These are phyloP conservation scores for Berghia stephanieae DNA, from an alignment of 1,140 invertebrate genomes.

Conservation along the genomic window DNA sequence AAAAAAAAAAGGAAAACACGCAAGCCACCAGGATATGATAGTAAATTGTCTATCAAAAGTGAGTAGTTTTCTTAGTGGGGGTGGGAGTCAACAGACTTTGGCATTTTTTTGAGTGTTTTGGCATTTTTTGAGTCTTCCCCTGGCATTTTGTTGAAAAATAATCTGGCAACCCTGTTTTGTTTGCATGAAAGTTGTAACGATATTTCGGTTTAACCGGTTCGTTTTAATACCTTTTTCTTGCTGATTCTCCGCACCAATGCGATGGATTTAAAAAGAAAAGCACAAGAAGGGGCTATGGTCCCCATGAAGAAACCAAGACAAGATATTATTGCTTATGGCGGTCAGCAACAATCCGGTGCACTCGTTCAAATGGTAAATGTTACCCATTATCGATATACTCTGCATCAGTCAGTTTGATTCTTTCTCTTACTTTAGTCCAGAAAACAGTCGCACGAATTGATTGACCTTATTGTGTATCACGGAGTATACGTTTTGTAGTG, in stretches of 20 bases:
- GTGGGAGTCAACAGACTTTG: not conserved
- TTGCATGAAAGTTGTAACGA: not conserved
- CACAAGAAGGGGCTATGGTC: slow-evolving; percentile 74
- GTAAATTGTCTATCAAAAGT: too few species aligned
- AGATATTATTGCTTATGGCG: slow-evolving; percentile 72
- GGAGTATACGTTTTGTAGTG: not conserved
- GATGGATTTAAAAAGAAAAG: slow-evolving; percentile 64
- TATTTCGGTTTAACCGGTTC: not conserved
- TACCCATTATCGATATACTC: not conserved
- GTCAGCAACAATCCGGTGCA: slow-evolving; percentile 37
- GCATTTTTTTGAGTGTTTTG: not conserved
- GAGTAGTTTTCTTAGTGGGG: too few species aligned
- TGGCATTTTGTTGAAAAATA: not conserved
- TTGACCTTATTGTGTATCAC: not conserved
- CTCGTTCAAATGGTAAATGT: slow-evolving; percentile 52
- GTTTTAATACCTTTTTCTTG: not conserved
- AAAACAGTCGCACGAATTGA: not conserved
- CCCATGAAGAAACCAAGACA: slow-evolving; percentile 77
- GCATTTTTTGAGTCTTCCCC: not conserved
- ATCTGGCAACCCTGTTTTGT: too few species aligned
- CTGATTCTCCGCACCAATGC: not conserved
- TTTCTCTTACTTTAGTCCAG: not conserved
- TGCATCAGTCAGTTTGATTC: not conserved
- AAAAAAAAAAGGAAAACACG: too few species aligned
- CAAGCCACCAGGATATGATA: too few species aligned